Conservation (phyloP, 2,113 vertebrate genomes). For the Catharus minimus region DNA sequence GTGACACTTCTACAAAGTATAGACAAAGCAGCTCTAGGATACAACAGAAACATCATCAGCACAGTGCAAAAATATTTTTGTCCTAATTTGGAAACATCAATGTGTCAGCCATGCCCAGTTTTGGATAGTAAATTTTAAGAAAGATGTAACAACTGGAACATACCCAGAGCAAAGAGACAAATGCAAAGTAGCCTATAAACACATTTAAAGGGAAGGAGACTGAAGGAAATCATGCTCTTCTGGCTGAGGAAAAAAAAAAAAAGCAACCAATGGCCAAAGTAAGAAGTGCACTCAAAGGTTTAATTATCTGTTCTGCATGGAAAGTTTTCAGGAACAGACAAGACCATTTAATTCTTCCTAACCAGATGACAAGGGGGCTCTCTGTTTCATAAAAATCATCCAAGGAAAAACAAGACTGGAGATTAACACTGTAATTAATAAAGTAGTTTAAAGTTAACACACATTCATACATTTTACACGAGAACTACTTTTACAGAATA, state of each 20-base stretch:
- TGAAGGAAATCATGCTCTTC: background rate
- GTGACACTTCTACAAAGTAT: background rate
- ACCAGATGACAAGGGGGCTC: background rate
- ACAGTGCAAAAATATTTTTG: background rate
- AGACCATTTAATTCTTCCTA: background rate
- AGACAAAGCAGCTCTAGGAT: background rate
- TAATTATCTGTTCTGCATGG: background rate
- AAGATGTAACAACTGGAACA: background rate
- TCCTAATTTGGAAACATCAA: conserved; percentile 7
- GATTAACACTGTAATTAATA: background rate
- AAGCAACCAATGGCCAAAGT: fast-evolving
- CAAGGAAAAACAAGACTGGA: background rate
- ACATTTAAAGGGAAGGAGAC: background rate
- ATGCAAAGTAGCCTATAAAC: background rate
- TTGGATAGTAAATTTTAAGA: background rate
- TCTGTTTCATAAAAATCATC: background rate
- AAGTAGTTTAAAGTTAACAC: background rate
- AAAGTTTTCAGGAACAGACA: background rate
- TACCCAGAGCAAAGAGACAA: background rate
- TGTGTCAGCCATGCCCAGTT: background rate
- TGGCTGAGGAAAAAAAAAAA: background rate
- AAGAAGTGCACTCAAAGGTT: background rate
- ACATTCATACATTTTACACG: background rate
- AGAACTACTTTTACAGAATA: background rate
- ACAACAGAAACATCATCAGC: background rate